Evolutionary conservation across 2,888 invertebrate genomes (phyloP).

Genomic region (Eristalis arbustorum): DNA sequence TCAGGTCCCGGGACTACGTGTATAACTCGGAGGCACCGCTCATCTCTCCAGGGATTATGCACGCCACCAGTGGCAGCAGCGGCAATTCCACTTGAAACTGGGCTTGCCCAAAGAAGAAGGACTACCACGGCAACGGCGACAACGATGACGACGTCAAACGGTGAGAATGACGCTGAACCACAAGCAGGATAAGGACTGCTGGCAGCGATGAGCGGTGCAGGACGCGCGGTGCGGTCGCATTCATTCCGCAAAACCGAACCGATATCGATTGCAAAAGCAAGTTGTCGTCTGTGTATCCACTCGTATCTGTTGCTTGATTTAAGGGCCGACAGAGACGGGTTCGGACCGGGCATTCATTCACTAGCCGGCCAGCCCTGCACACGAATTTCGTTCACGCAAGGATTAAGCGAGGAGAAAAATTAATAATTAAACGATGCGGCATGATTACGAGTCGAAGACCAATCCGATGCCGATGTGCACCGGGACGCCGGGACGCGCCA

Average conservation of each 20-base stretch:
- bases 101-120: constrained; percentile 18
- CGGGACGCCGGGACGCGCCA: background rate
- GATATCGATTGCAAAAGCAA: constrained; percentile 64
- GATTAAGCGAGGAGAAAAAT: constrained; percentile 54
- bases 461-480: background rate
- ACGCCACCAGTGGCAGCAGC: constrained; percentile 18
- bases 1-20: constrained; percentile 50
- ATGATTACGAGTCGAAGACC: constrained; percentile 45
- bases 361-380: background rate
- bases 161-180: background rate
- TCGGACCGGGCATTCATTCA: constrained; percentile 1
- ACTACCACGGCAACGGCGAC: background rate
- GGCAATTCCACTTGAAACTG: constrained; percentile 21
- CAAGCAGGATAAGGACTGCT: background rate
- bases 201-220: too few species aligned
- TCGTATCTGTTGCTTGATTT: constrained; percentile 39
- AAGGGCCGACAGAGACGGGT: constrained; percentile 17
- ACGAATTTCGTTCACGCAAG: constrained; percentile 52
- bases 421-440: constrained; percentile 60
- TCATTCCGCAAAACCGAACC: constrained; percentile 49
- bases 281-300: constrained; percentile 14
- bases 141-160: background rate
- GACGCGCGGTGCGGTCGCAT: background rate
- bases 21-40: constrained; percentile 46
- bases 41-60: constrained; percentile 59